phyloP scores from a whole-genome alignment of 1,140 invertebrate genomes.

The Antheraea mylitta region DNA sequence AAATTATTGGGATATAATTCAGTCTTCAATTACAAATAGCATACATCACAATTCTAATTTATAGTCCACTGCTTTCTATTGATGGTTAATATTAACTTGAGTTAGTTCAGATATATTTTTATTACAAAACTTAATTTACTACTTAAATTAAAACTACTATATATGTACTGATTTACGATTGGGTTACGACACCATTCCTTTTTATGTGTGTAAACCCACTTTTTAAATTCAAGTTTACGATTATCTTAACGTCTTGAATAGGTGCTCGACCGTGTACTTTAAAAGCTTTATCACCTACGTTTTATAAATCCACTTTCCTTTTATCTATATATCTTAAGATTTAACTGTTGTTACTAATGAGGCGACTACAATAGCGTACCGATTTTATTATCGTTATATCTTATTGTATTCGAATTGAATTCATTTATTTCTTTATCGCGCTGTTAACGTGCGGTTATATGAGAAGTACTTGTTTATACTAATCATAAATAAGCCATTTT shows the following conservation, averaged over 20 bases:
- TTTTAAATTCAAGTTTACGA: slow-evolving; percentile 5
- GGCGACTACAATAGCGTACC: neutral
- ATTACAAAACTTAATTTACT: neutral
- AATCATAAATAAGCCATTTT: too few relatives aligned
- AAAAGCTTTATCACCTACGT: neutral
- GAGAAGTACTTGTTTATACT: too few relatives aligned
- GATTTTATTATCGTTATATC: too few relatives aligned
- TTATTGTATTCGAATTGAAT: too few relatives aligned
- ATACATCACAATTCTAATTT: too few relatives aligned
- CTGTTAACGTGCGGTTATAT: too few relatives aligned
- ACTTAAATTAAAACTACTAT: neutral
- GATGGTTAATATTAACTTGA: neutral
- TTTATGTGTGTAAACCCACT: slow-evolving; percentile 2
- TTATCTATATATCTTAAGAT: neutral
- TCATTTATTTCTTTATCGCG: too few relatives aligned
- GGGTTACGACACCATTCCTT: neutral
- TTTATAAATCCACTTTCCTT: neutral
- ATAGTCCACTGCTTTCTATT: neutral
- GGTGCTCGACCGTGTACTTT: neutral
- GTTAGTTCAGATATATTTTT: neutral
- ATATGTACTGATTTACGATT: neutral
- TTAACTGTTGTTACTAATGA: neutral
- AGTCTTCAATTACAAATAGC: too few relatives aligned
- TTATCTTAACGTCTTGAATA: slow-evolving; percentile 3
- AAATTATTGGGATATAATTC: too few relatives aligned